Base-by-base conservation (phyloP, 1,140 invertebrate genomes). In the Protaetia brevitarsis region DNA sequence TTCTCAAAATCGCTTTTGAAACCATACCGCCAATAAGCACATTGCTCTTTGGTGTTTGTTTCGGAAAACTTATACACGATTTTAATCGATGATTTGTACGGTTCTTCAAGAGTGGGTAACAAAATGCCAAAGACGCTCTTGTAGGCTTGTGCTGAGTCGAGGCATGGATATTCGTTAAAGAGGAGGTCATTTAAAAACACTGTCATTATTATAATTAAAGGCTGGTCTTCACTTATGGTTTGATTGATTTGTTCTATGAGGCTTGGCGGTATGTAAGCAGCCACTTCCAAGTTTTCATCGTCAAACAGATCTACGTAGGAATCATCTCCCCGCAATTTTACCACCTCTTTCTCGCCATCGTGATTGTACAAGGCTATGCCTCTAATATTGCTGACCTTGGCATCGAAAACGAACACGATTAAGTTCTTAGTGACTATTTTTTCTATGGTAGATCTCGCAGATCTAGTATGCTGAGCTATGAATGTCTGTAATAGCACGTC, bases 1-100 rank as follows among this genome's bases (percentile, higher is more conserved):
- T 36, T 66, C 29, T 66, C 36, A 2, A 37, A 23, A 26, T 45
- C 30, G 11, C 69, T 65, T 3, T 23, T 16, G 3, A 16, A 62
- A 5, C 73, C 75, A 71, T 83, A 85, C 73, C 86, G 82, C 86
- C 86, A 87, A 77, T 82, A 86, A 10, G 79, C 80, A 73, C 85
- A 87, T 62, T 70, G 70, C 13, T 69, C 36, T 11, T 19, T 3
- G n/a, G n/a, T 65, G 21, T 70, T 71, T 30, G 70, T 60, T 45
- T 72, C 68, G 36, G 73, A 65, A 41, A 79, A 72, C 67, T 77
- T 80, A 34, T 83, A 82, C 11, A 86, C 60, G 41, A 85, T 67
- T 8, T 83, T 80, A 45, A 87, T 70, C 6, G 80, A 72, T 66
- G 19, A 4, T 23, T 1, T 16, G 30, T 34, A 62, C 21, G 34